A percentile compares a stretch with the other conserved stretches of the same genome.
Conservation (phyloP, 1,140 invertebrate genomes). For the Psilanteris sp. region DNA sequence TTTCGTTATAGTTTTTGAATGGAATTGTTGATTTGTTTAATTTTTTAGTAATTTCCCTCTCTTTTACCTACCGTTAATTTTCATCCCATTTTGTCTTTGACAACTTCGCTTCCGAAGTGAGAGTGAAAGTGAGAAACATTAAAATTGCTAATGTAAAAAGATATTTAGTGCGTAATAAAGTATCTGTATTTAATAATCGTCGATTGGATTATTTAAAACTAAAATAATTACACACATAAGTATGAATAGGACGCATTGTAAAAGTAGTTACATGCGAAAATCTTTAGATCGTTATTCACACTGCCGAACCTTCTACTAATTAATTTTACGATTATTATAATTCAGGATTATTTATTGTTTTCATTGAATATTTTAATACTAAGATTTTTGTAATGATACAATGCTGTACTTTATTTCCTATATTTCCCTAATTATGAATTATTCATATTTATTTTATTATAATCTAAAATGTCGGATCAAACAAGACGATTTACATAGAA, state of each 20-base stretch:
- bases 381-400: slow-evolving; percentile 79
- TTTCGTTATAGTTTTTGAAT: too few relatives aligned
- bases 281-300: slow-evolving; percentile 76
- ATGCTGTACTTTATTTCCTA: slow-evolving; percentile 13
- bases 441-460: too few relatives aligned
- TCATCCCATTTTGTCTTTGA: slow-evolving; percentile 13
- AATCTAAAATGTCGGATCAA: too few relatives aligned
- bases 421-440: neutral
- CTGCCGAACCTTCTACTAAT: slow-evolving; percentile 78
- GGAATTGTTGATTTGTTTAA: too few relatives aligned
- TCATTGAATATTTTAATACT: slow-evolving; percentile 81
- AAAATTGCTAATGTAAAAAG: slow-evolving; percentile 60
- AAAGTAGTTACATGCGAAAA: slow-evolving; percentile 75
- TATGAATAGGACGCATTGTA: slow-evolving; percentile 71
- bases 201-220: slow-evolving; percentile 74
- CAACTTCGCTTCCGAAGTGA: slow-evolving; percentile 53
- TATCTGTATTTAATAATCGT: slow-evolving; percentile 62
- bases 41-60: too few relatives aligned
- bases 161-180: slow-evolving; percentile 49
- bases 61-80: slow-evolving; percentile 32
- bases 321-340: slow-evolving; percentile 76
- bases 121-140: slow-evolving; percentile 52
- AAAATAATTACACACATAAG: slow-evolving; percentile 68
- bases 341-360: slow-evolving; percentile 80
- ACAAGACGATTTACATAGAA: too few relatives aligned